A percentile compares a stretch with the other conserved stretches of the same genome.
Conservation (phyloP, 2,797 vertebrate genomes). For the Esox masquinongy region DNA sequence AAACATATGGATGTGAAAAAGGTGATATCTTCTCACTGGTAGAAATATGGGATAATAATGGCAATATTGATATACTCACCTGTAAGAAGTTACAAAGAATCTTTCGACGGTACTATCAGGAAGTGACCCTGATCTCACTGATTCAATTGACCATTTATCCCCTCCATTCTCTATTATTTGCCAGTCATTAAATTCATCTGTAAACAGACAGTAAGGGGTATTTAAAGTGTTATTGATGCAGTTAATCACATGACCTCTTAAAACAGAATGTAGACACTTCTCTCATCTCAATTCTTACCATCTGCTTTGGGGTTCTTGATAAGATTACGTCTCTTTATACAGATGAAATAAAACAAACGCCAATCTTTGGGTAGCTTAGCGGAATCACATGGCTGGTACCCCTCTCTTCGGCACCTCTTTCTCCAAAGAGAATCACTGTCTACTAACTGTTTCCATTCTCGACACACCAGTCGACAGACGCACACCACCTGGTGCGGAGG, state of each 20-base stretch:
- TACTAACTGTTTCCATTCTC: slow-evolving; percentile 80
- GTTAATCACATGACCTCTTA: neutral
- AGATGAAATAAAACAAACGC: slow-evolving; percentile 81
- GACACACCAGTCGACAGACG: slow-evolving; percentile 79
- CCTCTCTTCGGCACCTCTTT: slow-evolving; percentile 80
- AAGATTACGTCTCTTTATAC: slow-evolving; percentile 78
- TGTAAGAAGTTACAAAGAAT: slow-evolving; percentile 88
- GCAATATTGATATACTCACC: neutral
- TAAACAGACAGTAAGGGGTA: slow-evolving; percentile 1
- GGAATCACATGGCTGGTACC: slow-evolving; percentile 41
- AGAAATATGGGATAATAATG: no score
- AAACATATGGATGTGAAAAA: no score
- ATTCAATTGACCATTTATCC: slow-evolving; percentile 79
- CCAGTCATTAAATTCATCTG: slow-evolving; percentile 81
- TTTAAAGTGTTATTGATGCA: no score
- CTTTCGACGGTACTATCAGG: slow-evolving; percentile 72
- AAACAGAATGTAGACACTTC: neutral
- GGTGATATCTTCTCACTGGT: no score
- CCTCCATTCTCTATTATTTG: slow-evolving; percentile 73
- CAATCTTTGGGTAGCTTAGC: slow-evolving; percentile 73
- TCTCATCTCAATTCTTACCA: slow-evolving; percentile 64
- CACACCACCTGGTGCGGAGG: slow-evolving; percentile 75
- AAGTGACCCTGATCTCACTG: slow-evolving; percentile 45
- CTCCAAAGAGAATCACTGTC: slow-evolving; percentile 86
- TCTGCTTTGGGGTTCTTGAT: slow-evolving; percentile 84